Evolutionary conservation across 2,888 invertebrate genomes (phyloP).

Genomic region (Lapara coniferarum): DNA sequence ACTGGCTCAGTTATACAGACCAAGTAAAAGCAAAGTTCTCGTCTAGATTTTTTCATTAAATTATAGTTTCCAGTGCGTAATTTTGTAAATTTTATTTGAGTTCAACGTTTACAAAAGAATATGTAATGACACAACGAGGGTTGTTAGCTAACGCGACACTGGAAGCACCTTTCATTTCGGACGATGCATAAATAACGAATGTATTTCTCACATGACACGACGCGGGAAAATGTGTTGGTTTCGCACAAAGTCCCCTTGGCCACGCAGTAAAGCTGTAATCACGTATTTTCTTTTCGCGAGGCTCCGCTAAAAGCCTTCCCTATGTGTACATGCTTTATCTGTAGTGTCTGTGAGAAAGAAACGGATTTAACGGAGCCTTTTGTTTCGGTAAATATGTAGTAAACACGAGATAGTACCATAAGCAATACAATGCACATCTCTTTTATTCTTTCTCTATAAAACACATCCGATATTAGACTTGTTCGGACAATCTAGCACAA

Average conservation of each 20-base stretch:
- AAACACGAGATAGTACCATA: background rate
- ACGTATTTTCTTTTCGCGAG: constrained; percentile 28
- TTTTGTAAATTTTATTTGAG: background rate
- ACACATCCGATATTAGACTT: background rate
- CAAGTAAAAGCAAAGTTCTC: constrained; percentile 7
- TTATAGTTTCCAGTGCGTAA: background rate
- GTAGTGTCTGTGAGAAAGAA: constrained; percentile 21
- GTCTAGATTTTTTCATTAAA: constrained; percentile 8
- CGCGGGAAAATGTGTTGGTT: constrained; percentile 24
- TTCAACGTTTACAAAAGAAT: background rate
- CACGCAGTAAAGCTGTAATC: constrained; percentile 27
- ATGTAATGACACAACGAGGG: background rate
- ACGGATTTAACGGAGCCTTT: constrained; percentile 22
- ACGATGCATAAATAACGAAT: constrained; percentile 5
- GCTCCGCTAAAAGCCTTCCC: constrained; percentile 27
- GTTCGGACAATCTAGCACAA: constrained; percentile 15
- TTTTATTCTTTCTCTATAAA: constrained; percentile 7
- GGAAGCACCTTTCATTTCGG: background rate
- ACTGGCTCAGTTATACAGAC: background rate
- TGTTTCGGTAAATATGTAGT: constrained; percentile 19
- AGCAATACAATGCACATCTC: background rate
- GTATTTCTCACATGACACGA: constrained; percentile 12
- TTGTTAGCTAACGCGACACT: background rate
- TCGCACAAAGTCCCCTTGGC: constrained; percentile 25
- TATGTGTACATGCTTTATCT: constrained; percentile 27